Percentiles rank a stretch among this genome's conserved stretches.
Evolutionary conservation across 2,797 vertebrate genomes (phyloP).

Genomic region (Cynodonichthys magdalenae): DNA sequence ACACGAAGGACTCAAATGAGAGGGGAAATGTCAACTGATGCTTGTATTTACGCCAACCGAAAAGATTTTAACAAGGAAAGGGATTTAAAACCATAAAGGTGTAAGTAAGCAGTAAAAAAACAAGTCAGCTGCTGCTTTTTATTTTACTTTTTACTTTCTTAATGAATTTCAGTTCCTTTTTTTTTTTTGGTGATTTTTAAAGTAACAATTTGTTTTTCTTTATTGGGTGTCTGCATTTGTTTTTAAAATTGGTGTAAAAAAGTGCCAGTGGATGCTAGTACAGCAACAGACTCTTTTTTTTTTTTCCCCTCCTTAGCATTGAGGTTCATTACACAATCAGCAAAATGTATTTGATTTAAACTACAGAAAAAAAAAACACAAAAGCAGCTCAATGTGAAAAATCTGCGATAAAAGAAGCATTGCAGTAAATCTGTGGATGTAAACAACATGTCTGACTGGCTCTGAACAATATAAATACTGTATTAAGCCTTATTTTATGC

Average conservation of each 20-base stretch:
- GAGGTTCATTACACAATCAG: conserved; percentile 50
- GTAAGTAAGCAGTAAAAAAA: conserved; percentile 5
- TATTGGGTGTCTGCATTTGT: conserved; percentile 37
- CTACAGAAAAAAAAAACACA: conserved; percentile 18
- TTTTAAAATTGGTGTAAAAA: conserved; percentile 54
- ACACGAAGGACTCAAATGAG: conserved; percentile 43
- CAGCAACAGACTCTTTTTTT: conserved; percentile 48
- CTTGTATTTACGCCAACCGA: conserved; percentile 38
- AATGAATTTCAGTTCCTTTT: conserved; percentile 37
- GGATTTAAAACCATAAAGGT: conserved; percentile 61
- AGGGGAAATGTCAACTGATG: conserved; percentile 44
- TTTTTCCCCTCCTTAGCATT: conserved; percentile 37
- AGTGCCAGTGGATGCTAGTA: conserved; percentile 60
- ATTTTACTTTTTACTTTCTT: conserved; percentile 13
- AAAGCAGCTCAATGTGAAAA: conserved; percentile 40
- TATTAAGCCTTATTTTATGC: conserved; percentile 78
- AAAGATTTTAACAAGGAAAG: conserved; percentile 59
- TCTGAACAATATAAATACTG: conserved; percentile 74
- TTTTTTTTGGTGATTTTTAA: conserved; percentile 35
- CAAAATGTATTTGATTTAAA: conserved; percentile 45
- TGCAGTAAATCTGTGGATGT: conserved; percentile 40
- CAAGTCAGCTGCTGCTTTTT: conserved; percentile 69
- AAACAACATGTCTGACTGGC: conserved; percentile 49
- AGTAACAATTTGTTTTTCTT: conserved; percentile 27
- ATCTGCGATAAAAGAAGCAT: conserved; percentile 43